Conservation (phyloP, 2,113 vertebrate species). For the Cyanoliseus patagonus region DNA sequence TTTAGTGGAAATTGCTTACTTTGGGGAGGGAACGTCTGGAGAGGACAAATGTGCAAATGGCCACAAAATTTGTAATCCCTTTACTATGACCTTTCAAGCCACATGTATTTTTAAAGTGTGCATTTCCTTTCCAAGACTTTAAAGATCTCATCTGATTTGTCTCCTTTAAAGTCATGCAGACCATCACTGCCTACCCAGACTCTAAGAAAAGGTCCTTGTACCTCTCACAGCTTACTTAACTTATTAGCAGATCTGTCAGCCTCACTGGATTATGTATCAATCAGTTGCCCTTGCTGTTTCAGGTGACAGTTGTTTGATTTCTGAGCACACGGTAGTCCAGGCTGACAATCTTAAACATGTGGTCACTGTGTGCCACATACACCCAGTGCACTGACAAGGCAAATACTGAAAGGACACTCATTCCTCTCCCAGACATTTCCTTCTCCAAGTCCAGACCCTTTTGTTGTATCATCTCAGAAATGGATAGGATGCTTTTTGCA, state of each 20-base stretch:
- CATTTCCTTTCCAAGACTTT: background rate
- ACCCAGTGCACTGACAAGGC: background rate
- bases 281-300: background rate
- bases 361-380: rapidly evolving
- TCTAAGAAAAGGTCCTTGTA: background rate
- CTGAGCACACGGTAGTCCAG: background rate
- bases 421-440: background rate
- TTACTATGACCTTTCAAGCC: background rate
- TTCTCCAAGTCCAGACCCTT: background rate
- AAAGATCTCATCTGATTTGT: background rate
- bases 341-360: background rate
- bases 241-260: background rate
- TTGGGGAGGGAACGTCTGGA: background rate
- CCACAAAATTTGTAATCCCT: background rate
- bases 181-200: background rate
- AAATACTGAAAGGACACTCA: background rate
- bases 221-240: background rate
- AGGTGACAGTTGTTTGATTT: background rate
- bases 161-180: background rate
- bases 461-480: background rate
- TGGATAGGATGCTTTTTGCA: background rate
- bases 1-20: background rate
- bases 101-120: background rate
- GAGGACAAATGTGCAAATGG: background rate
- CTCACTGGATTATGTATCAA: background rate